Percentiles rank a stretch among this genome's conserved stretches.
Conservation (phyloP, 2,888 invertebrate genomes). For the Dryadula phaetusa region DNA sequence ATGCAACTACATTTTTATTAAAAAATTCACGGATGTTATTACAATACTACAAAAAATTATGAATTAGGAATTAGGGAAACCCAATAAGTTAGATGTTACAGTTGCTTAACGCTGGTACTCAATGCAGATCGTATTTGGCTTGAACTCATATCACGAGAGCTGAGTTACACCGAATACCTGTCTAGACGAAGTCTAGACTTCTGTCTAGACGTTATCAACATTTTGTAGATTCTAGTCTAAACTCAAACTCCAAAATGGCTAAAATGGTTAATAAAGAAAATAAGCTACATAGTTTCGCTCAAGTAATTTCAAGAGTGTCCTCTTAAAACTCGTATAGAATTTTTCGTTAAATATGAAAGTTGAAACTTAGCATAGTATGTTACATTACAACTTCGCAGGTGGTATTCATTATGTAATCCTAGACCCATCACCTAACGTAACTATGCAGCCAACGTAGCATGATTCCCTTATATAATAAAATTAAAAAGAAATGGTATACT, state of each 20-base stretch:
- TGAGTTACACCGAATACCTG: constrained; percentile 77
- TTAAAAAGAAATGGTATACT: constrained; percentile 3
- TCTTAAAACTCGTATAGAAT: constrained; percentile 14
- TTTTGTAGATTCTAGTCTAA: constrained; percentile 59
- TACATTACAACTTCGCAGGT: constrained; percentile 42
- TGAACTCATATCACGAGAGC: constrained; percentile 68
- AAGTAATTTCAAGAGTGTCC: constrained; percentile 24
- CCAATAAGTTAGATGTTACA: constrained; percentile 43
- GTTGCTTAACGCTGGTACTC: neutral
- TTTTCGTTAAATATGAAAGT: constrained; percentile 32
- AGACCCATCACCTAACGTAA: constrained; percentile 42
- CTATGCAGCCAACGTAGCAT: constrained; percentile 38
- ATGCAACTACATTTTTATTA: neutral
- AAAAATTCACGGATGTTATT: neutral
- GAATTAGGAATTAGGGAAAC: constrained; percentile 27
- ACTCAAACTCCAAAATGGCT: constrained; percentile 42
- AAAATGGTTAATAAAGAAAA: constrained; percentile 36
- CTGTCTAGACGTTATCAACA: constrained; percentile 77
- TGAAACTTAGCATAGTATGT: constrained; percentile 36
- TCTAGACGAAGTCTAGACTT: constrained; percentile 81
- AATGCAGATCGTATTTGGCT: constrained; percentile 59
- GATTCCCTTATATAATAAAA: constrained; percentile 46
- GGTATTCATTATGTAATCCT: constrained; percentile 44
- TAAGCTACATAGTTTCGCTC: constrained; percentile 27
- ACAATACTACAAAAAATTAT: constrained; percentile 9